Percentiles rank a stretch among this genome's conserved stretches.
Conservation (phyloP, 1,140 invertebrate genomes). For the Drosophila teissieri region DNA sequence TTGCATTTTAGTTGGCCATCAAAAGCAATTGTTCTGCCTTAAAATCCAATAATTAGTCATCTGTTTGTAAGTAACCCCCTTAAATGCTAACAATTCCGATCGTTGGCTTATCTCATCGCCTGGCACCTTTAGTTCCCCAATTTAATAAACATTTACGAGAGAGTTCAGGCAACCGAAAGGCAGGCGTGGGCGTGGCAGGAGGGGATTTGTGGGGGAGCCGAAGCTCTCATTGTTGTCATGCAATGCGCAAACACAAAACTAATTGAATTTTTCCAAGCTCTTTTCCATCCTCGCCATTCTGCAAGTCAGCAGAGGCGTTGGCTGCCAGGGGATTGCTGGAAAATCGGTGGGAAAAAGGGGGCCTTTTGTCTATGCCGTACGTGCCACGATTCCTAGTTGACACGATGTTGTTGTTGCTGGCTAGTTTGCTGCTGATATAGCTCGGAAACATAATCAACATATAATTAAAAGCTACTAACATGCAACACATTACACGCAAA, state of each 20-base stretch:
- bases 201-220: constrained; percentile 1
- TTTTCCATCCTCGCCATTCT: constrained; percentile 37
- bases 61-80: constrained; percentile 33
- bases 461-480: constrained; percentile 82
- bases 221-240: constrained; percentile 72
- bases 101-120: constrained; percentile 29
- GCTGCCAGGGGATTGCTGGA: background rate
- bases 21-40: background rate
- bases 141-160: constrained; percentile 69
- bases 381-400: constrained; percentile 68
- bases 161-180: constrained; percentile 17
- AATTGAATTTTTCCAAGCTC: constrained; percentile 75
- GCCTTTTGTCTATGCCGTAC: constrained; percentile 57
- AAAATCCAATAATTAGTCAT: constrained; percentile 18
- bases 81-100: constrained; percentile 26
- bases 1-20: no score
- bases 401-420: constrained; percentile 24
- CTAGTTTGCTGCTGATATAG: constrained; percentile 59
- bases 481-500: constrained; percentile 81
- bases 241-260: constrained; percentile 82
- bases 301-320: constrained; percentile 46
- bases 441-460: constrained; percentile 76
- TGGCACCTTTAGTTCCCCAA: constrained; percentile 38
- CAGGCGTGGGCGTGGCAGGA: background rate
- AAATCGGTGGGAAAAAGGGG: constrained; percentile 2